phyloP scores from a whole-genome alignment of 2,113 vertebrate species.

The Falcunculus frontatus region DNA sequence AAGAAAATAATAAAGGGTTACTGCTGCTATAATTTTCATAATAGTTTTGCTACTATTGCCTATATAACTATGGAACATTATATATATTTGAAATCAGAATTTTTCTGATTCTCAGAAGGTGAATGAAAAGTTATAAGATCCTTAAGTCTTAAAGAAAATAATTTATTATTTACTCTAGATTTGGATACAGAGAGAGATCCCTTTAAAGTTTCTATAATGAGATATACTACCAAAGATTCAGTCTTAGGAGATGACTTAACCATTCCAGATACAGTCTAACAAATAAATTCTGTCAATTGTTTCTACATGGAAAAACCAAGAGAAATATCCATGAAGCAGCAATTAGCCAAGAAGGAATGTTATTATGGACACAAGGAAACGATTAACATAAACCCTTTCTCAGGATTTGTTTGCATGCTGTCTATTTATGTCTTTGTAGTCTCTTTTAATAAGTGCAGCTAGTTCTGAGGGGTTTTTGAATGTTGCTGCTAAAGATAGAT shows the following conservation, averaged over 20 bases:
- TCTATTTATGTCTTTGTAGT: not conserved
- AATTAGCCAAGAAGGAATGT: not conserved
- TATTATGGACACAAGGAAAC: not conserved
- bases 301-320: not conserved
- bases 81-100: not conserved
- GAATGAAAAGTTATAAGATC: not conserved
- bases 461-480: not conserved
- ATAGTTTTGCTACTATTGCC: not conserved
- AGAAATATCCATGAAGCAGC: not conserved
- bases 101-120: not conserved
- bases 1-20: not conserved
- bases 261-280: not conserved
- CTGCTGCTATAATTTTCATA: not conserved
- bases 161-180: not conserved
- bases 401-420: not conserved
- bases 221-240: not conserved
- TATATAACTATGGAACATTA: not conserved
- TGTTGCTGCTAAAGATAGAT: not conserved
- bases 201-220: not conserved
- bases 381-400: not conserved
- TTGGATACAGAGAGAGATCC: not conserved
- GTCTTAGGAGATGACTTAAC: not conserved
- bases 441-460: not conserved
- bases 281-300: not conserved
- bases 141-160: not conserved